phyloP scores from a whole-genome alignment of 2,797 vertebrate species.

The Hirundo rustica region DNA sequence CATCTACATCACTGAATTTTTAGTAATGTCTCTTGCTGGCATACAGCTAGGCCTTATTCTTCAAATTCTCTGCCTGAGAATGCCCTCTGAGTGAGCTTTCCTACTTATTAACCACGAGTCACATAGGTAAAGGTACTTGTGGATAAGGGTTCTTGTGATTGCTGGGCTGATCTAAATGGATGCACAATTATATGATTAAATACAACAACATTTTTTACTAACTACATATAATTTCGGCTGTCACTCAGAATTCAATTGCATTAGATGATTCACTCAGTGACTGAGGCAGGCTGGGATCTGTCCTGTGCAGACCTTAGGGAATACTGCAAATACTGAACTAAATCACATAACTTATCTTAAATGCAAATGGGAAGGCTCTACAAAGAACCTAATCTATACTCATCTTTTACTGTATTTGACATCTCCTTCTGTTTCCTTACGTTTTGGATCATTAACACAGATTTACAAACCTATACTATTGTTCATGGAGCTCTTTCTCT shows the following conservation, averaged over 20 bases:
- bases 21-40: background rate
- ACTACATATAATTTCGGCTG: conserved; percentile 46
- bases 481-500: background rate
- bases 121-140: conserved; percentile 50
- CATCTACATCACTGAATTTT: background rate
- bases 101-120: background rate
- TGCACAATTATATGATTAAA: conserved; percentile 63
- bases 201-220: conserved; percentile 53
- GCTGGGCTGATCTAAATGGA: conserved; percentile 49
- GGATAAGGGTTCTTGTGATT: conserved; percentile 39
- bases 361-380: background rate
- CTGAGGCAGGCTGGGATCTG: conserved; percentile 18
- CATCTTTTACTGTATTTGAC: background rate
- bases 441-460: background rate
- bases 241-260: conserved; percentile 55
- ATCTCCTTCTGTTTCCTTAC: background rate
- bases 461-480: background rate
- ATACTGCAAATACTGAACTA: conserved; percentile 1
- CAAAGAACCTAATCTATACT: background rate
- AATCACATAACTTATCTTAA: background rate
- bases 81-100: background rate
- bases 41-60: background rate
- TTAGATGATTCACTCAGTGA: conserved; percentile 44
- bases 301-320: conserved; percentile 10
- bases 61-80: background rate